Conservation (phyloP, 2,888 invertebrate species). For the Drosophila rellima region DNA sequence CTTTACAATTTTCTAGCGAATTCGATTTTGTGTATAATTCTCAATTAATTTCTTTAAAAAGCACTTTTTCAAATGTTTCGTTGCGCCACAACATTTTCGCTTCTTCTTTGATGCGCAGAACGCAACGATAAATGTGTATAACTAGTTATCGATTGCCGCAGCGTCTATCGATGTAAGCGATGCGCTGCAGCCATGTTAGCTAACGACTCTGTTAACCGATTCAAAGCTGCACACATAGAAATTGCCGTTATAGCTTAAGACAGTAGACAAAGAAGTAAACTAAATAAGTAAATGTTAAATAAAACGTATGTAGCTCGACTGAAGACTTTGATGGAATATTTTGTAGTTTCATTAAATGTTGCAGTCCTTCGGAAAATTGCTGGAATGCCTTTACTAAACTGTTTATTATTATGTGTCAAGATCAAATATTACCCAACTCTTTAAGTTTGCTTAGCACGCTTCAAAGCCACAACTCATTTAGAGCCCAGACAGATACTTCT, state of each 20-base stretch:
- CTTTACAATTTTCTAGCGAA: background rate
- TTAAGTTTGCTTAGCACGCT: slow-evolving; percentile 54
- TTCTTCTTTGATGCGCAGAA: slow-evolving; percentile 24
- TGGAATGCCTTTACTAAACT: background rate
- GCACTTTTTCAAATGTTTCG: slow-evolving; percentile 1
- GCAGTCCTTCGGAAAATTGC: background rate
- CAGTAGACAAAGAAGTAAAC: background rate
- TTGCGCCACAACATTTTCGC: slow-evolving; percentile 14
- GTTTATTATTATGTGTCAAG: slow-evolving; percentile 6
- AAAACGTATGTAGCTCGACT: background rate
- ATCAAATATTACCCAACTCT: slow-evolving; percentile 22
- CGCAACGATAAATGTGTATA: slow-evolving; percentile 1
- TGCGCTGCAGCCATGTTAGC: slow-evolving; percentile 5
- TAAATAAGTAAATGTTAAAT: background rate
- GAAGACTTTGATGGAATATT: background rate
- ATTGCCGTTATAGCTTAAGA: slow-evolving; percentile 13
- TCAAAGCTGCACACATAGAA: background rate
- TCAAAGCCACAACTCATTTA: slow-evolving; percentile 69
- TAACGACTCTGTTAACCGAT: slow-evolving; percentile 27
- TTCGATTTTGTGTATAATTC: background rate
- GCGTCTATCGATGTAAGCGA: background rate
- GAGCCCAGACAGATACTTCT: slow-evolving; percentile 41
- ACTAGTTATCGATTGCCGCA: slow-evolving; percentile 23
- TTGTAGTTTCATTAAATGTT: background rate
- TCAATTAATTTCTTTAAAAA: background rate